Evolutionary conservation across 2,113 vertebrate genomes (phyloP), one percentile per base, ranked within the genome.

Genomic region (Coryphaenoides rupestris): DNA sequence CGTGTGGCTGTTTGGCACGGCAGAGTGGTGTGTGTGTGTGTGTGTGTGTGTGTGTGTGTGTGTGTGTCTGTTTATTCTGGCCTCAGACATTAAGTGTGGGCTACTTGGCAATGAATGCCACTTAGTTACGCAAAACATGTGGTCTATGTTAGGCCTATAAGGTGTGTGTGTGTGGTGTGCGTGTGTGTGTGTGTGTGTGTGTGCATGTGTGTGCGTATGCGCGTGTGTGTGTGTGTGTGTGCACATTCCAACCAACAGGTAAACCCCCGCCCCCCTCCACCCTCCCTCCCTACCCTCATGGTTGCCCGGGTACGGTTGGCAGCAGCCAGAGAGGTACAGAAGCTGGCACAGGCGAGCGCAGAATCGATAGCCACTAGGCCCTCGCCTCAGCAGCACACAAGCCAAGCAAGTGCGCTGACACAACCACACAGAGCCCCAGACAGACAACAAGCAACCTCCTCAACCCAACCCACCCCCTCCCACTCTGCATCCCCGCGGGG

Each of bases 1-100:
- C 28, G 28, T 2, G 28, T 2, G 28, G 28, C 28, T 33, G 28
- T 5, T 33, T 33, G 28, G 28, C 28, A 33, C 28, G 6, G n/a
- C 28, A 33, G 28, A 33, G 28, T 10, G 3, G 26, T 28, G 26
- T 28, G 26, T 6, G 26, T 28, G 28, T 33, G 28, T 74, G 61
- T 80, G 65, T 63, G 66, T 61, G 21, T 21, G 33, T 60, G 58
- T 45, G 9, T 60, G 28, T 73, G 49, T 57, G 54, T 66, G 60
- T 50, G 47, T 64, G 28, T 72, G 60, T 69, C 23, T 65, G 47
- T 60, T 46, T 52, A 63, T 22, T 19, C 22, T 57, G 57, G 65
- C 64, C 64, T 21, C 21, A 17, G n/a, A 50, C 49, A 19, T 50
- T 50, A 50, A 33, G 6, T 33, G 28, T 9, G 28, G 28, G 28